Evolutionary conservation across 2,797 vertebrate species (phyloP), one percentile per base, ranked within the genome.

Genomic region (Emys orbicularis): DNA sequence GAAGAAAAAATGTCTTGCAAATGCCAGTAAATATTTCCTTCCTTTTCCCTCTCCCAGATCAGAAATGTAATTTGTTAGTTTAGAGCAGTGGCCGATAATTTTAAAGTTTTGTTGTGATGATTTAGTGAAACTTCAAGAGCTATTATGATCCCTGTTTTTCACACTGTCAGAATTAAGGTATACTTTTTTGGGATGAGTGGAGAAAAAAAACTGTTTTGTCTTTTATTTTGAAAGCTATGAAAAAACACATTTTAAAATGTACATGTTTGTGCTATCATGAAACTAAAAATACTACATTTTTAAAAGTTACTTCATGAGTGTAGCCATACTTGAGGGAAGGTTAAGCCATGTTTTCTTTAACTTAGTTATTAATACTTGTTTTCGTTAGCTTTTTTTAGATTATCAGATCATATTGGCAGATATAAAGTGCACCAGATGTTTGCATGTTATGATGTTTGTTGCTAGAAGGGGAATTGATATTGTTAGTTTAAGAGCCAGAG

Each of bases 61-160:
- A 93, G 83, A 59, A 92, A 68, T 87, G 59, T 44, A 85, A 93
- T 94, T 92, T 84, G 11, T 87, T 92, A 84, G 27, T 34, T 13
- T 37, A 59, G 76, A 96, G 59, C 83, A 85, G 19, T 72, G 31
- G 34, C 80, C 81, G 86, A 77, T 49, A 81, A 56, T 18, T 88
- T 72, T 94, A 29, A 93, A 57, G 89, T 77, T 77, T 49, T 93
- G 92, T 87, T n/a, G 56, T 94, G 79, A 57, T 47, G 77, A 91
- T 84, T 89, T 59, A 81, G 83, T 86, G 49, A 77, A 65, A 54
- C 82, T 88, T 89, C 31, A 87, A 31, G 77, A 15, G 9, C 79
- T 80, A 31, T 96, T 93, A 41, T 87, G 19, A 44, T 84, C 65
- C 44, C 16, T 93, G 31, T 76, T 82, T 92, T 95, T 91, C 87